These are phyloP conservation scores for Halcyon malimbica DNA, from an alignment of 2,113 vertebrate species.

Conservation along the genomic window DNA sequence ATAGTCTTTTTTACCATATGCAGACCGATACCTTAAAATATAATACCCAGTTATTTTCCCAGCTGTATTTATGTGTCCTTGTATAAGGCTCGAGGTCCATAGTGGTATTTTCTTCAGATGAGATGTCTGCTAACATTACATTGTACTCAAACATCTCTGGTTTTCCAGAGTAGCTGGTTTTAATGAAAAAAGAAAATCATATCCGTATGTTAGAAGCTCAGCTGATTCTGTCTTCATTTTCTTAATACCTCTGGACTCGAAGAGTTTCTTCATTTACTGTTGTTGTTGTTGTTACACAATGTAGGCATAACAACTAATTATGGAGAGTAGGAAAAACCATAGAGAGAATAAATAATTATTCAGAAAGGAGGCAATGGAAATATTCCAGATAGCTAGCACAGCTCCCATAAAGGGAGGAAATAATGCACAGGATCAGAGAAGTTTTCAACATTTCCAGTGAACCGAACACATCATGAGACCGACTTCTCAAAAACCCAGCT, in stretches of 20 bases:
- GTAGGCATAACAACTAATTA: conserved; percentile 41
- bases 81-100: not conserved
- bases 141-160: not conserved
- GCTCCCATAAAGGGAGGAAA: not conserved
- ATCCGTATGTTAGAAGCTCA: conserved; percentile 35
- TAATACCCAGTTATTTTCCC: not conserved
- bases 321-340: not conserved
- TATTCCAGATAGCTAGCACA: not conserved
- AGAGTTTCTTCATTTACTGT: not conserved
- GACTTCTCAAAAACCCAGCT: not conserved
- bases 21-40: not conserved
- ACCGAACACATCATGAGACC: not conserved
- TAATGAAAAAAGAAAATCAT: conserved; percentile 33
- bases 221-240: conserved; percentile 8
- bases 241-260: not conserved
- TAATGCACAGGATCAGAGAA: not conserved
- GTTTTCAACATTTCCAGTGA: not conserved
- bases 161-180: conserved; percentile 29
- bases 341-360: not conserved
- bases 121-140: not conserved
- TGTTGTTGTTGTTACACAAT: conserved; percentile 19
- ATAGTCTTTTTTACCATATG: not conserved
- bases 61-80: not conserved
- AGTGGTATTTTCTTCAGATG: not conserved
- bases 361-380: not conserved